Evolutionary conservation across 2,888 invertebrate genomes (phyloP).

Genomic region (Drosophila mayaguana): DNA sequence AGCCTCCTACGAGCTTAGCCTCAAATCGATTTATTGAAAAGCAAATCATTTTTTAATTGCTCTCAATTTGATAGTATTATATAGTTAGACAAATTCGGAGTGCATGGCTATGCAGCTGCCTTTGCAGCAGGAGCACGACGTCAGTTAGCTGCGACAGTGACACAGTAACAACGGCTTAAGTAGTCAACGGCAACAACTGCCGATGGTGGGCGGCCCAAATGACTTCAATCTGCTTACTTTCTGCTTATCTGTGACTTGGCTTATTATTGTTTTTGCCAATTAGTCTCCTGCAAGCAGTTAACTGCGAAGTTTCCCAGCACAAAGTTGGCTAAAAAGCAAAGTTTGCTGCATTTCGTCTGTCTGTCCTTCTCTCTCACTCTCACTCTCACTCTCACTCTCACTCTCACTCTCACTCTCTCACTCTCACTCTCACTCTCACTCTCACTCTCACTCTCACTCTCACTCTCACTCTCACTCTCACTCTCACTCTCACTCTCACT

Average conservation of each 20-base stretch:
- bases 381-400: background rate
- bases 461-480: background rate
- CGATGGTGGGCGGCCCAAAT: background rate
- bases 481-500: background rate
- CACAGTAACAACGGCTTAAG: background rate
- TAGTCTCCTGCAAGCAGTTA: background rate
- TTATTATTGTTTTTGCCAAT: constrained; percentile 1
- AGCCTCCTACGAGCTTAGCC: background rate
- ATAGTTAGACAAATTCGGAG: too few relatives aligned
- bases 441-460: background rate
- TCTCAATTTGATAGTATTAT: background rate
- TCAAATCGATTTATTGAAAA: background rate
- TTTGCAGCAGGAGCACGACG: background rate
- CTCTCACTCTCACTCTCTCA: background rate
- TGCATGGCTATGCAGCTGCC: background rate
- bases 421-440: background rate
- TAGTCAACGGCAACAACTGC: background rate
- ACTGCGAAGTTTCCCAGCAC: background rate
- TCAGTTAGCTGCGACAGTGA: background rate
- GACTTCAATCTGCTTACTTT: background rate
- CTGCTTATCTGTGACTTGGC: background rate
- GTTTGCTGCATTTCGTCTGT: background rate
- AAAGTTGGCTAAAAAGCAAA: constrained; percentile 1
- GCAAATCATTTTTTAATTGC: background rate
- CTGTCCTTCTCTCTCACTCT: background rate